These are phyloP conservation scores for Drosophila sproati DNA, from an alignment of 1,140 invertebrate genomes.

Conservation along the genomic window DNA sequence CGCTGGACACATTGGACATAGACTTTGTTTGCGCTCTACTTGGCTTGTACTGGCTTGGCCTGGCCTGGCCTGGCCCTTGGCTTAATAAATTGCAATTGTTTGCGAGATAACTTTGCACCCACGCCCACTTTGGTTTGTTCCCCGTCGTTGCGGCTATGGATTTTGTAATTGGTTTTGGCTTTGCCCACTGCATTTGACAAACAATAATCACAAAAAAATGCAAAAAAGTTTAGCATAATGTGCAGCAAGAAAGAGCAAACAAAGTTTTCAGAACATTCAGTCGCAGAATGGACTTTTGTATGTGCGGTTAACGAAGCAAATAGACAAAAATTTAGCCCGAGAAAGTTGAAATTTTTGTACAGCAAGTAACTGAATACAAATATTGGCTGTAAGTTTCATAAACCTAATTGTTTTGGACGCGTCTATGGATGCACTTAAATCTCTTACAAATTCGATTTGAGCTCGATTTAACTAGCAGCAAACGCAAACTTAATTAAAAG, in stretches of 20 bases:
- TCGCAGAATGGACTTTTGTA: constrained; percentile 53
- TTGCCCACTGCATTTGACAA: constrained; percentile 69
- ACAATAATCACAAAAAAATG: constrained; percentile 23
- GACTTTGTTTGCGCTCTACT: constrained; percentile 68
- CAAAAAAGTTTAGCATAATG: constrained; percentile 80
- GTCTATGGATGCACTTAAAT: constrained; percentile 17
- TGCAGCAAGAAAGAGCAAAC: constrained; percentile 57
- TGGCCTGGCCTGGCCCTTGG: constrained; percentile 42
- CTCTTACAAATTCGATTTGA: constrained; percentile 44
- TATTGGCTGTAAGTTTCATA: constrained; percentile 72
- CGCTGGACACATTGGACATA: constrained; percentile 61
- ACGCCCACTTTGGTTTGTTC: constrained; percentile 46
- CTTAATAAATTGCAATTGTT: constrained; percentile 83
- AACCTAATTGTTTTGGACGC: constrained; percentile 55
- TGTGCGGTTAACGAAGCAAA: constrained; percentile 81
- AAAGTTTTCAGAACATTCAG: constrained; percentile 75
- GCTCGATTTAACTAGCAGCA: constrained; percentile 20
- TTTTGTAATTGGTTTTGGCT: constrained; percentile 79
- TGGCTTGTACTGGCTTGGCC: constrained; percentile 26
- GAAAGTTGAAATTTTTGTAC: constrained; percentile 45
- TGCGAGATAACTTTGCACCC: constrained; percentile 71
- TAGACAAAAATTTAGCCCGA: constrained; percentile 53
- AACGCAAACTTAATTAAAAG: constrained; percentile 68
- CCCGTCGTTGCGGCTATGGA: constrained; percentile 37
- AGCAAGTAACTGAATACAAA: constrained; percentile 43